A percentile compares a stretch with the other conserved stretches of the same genome.
phyloP scores from a whole-genome alignment of 2,888 invertebrate species.

The Drosophila testacea region DNA sequence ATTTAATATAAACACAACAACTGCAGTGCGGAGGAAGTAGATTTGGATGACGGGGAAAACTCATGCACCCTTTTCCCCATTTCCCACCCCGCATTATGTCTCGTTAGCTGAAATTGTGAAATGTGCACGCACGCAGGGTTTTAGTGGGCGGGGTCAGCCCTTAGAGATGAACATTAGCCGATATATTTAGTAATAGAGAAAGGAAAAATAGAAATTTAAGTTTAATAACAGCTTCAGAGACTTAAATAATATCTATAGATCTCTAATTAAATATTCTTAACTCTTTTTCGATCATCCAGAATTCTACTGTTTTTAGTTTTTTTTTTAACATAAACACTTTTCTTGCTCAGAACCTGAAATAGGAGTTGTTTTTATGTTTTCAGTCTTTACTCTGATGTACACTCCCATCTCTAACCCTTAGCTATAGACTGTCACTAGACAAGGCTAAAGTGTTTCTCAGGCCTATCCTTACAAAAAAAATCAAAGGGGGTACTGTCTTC shows the following conservation, averaged over 20 bases:
- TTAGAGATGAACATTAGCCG: slow-evolving; percentile 35
- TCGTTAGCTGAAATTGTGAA: slow-evolving; percentile 75
- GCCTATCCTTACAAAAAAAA: slow-evolving; percentile 20
- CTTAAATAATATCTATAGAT: too few relatives aligned
- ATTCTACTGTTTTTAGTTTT: too few relatives aligned
- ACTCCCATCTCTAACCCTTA: slow-evolving; percentile 27
- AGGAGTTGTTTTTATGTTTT: too few relatives aligned
- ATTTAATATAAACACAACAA: slow-evolving; percentile 62
- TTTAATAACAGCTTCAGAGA: too few relatives aligned
- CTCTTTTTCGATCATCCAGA: too few relatives aligned
- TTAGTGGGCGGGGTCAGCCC: not conserved
- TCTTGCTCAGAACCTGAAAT: too few relatives aligned
- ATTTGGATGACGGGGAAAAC: slow-evolving; percentile 9
- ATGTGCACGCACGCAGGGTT: slow-evolving; percentile 68
- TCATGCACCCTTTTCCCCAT: slow-evolving; percentile 1
- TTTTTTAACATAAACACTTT: too few relatives aligned
- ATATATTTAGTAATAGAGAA: slow-evolving; percentile 5
- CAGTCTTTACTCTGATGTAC: too few relatives aligned
- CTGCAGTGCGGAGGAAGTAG: slow-evolving; percentile 47
- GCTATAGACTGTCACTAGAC: slow-evolving; percentile 13
- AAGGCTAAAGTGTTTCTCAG: slow-evolving; percentile 20
- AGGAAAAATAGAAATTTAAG: too few relatives aligned
- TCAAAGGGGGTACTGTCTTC: not conserved
- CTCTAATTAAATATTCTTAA: too few relatives aligned
- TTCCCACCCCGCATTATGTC: slow-evolving; percentile 35